Evolutionary conservation across 2,113 vertebrate genomes (phyloP).

Genomic region (Apodemus sylvaticus): DNA sequence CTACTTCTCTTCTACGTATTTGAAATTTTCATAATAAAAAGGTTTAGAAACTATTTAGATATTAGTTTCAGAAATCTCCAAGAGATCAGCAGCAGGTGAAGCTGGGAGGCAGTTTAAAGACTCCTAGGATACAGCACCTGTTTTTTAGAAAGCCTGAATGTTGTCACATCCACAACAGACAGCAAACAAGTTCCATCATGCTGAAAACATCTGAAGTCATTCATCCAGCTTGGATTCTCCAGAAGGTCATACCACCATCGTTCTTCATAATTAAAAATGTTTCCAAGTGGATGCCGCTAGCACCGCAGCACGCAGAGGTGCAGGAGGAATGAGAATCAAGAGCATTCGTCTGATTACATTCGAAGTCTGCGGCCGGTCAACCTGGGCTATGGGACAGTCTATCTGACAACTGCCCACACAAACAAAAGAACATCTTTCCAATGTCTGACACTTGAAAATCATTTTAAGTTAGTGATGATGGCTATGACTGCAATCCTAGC

Average conservation of each 20-base stretch:
- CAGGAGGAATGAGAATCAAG: not conserved
- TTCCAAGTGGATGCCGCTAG: not conserved
- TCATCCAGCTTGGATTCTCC: constrained; percentile 21
- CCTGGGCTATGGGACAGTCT: not conserved
- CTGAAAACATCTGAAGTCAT: constrained; percentile 46
- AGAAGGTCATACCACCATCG: constrained; percentile 25
- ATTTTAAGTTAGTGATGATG: not conserved
- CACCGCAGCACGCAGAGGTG: not conserved
- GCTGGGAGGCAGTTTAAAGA: not conserved
- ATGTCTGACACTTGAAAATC: not conserved
- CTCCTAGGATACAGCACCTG: too few species aligned
- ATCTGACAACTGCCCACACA: not conserved
- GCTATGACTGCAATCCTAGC: not conserved
- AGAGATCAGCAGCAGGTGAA: constrained; percentile 30
- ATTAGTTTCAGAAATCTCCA: constrained; percentile 45
- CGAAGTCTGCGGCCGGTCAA: not conserved
- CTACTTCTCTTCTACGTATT: constrained; percentile 1
- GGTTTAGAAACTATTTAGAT: not conserved
- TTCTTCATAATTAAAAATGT: constrained; percentile 51
- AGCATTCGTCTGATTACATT: too few species aligned
- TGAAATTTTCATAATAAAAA: constrained; percentile 4
- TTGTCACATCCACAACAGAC: constrained; percentile 14
- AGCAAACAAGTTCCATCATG: constrained; percentile 42
- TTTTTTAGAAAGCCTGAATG: constrained; percentile 23
- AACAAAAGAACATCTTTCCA: constrained; percentile 27